Evolutionary conservation across 1,140 invertebrate species (phyloP).

Genomic region (Hyphantria cunea): DNA sequence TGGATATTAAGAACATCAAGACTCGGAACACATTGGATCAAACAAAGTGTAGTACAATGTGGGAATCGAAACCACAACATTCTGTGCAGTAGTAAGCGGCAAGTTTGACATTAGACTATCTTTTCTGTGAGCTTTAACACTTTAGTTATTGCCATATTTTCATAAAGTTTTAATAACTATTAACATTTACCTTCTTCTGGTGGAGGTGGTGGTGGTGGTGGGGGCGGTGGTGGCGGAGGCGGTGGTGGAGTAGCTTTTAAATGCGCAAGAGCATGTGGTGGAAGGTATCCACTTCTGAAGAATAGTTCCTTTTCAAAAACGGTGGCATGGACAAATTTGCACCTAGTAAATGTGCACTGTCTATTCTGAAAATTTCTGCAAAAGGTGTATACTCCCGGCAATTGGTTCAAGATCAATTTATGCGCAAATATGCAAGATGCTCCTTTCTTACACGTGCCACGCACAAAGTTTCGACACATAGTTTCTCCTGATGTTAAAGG

Average conservation of each 20-base stretch:
- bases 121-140: no score
- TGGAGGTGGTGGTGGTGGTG: constrained; percentile 35
- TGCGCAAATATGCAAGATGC: constrained; percentile 53
- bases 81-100: no score
- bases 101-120: no score
- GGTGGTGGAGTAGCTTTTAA: constrained; percentile 30
- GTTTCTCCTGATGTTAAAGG: constrained; percentile 22
- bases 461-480: constrained; percentile 58
- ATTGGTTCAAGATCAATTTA: constrained; percentile 46
- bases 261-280: constrained; percentile 46
- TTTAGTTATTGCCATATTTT: no score
- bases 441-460: constrained; percentile 52
- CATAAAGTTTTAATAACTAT: no score
- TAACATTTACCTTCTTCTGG: constrained; percentile 33
- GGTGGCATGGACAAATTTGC: constrained; percentile 61
- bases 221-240: constrained; percentile 18
- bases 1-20: no score
- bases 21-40: no score
- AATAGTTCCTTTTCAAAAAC: constrained; percentile 64
- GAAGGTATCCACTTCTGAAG: constrained; percentile 52
- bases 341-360: constrained; percentile 45
- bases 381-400: constrained; percentile 53
- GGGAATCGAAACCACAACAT: no score
- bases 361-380: constrained; percentile 60
- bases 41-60: no score